phyloP scores from a whole-genome alignment of 2,113 vertebrate genomes.

The Gymnogyps californianus region DNA sequence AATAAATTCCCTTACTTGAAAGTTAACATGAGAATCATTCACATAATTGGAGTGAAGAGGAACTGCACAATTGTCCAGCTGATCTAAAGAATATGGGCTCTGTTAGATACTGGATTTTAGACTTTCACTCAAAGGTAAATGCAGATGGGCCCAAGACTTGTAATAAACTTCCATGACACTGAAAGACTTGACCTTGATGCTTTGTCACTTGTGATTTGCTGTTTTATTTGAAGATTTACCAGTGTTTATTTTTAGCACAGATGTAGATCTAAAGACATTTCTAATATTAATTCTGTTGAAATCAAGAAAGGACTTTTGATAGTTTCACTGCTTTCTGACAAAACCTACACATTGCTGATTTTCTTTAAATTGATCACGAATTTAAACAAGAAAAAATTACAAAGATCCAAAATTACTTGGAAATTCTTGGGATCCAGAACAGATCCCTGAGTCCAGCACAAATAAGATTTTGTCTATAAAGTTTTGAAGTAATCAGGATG shows the following conservation, averaged over 20 bases:
- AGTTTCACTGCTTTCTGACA: not conserved
- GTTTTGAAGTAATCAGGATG: not conserved
- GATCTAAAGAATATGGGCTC: not conserved
- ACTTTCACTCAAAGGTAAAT: not conserved
- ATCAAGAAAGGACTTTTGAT: not conserved
- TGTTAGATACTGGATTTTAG: not conserved
- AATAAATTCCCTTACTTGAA: slow-evolving; percentile 17
- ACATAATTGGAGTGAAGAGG: not conserved
- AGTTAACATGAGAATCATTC: not conserved
- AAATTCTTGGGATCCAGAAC: not conserved
- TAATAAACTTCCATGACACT: not conserved
- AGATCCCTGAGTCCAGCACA: not conserved
- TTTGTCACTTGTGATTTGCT: not conserved
- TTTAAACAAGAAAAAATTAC: not conserved
- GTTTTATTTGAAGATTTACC: not conserved
- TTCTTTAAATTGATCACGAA: not conserved
- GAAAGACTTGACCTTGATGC: not conserved
- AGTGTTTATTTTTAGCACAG: not conserved
- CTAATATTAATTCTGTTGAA: not conserved
- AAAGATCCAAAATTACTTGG: not conserved
- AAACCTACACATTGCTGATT: not conserved
- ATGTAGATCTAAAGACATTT: not conserved
- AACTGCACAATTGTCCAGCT: not conserved
- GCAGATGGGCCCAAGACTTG: not conserved
- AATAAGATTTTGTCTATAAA: not conserved